These are phyloP conservation scores for Craniophora ligustri DNA, from an alignment of 2,888 invertebrate genomes.

Conservation along the genomic window DNA sequence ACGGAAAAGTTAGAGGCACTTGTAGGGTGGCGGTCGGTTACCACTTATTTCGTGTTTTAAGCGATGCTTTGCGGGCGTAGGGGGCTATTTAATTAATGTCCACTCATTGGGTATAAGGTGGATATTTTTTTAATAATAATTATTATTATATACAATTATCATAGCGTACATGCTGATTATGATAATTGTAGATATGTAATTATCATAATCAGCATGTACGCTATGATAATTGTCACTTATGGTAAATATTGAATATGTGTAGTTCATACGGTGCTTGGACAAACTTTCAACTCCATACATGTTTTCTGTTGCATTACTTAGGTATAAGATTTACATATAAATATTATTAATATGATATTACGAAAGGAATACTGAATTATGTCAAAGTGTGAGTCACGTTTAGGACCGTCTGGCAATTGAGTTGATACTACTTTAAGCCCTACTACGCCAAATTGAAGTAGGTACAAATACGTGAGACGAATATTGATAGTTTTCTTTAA, in stretches of 20 bases:
- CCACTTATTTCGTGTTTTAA: constrained; percentile 28
- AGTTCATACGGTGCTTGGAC: too few relatives aligned
- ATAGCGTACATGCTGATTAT: too few relatives aligned
- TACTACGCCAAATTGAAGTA: constrained; percentile 38
- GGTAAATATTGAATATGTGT: too few relatives aligned
- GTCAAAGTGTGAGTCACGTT: constrained; percentile 10
- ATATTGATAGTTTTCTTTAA: constrained; percentile 33
- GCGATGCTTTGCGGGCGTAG: constrained; percentile 43
- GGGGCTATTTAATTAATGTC: constrained; percentile 21
- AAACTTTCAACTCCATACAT: too few relatives aligned
- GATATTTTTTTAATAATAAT: constrained; percentile 1
- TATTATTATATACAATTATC: too few relatives aligned
- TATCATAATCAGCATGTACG: constrained; percentile 6
- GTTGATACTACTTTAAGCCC: constrained; percentile 32
- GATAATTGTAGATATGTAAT: too few relatives aligned
- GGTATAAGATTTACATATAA: too few relatives aligned
- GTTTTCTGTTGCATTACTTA: too few relatives aligned
- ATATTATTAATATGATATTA: constrained; percentile 29
- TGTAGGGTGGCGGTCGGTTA: constrained; percentile 23
- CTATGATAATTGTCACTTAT: too few relatives aligned
- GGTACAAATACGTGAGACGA: constrained; percentile 44
- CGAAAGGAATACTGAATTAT: constrained; percentile 25
- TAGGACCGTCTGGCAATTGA: constrained; percentile 35
- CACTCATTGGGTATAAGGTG: constrained; percentile 1
- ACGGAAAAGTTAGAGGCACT: too few relatives aligned